These are phyloP conservation scores for Thereva unica DNA, from an alignment of 2,888 invertebrate species.

Conservation along the genomic window DNA sequence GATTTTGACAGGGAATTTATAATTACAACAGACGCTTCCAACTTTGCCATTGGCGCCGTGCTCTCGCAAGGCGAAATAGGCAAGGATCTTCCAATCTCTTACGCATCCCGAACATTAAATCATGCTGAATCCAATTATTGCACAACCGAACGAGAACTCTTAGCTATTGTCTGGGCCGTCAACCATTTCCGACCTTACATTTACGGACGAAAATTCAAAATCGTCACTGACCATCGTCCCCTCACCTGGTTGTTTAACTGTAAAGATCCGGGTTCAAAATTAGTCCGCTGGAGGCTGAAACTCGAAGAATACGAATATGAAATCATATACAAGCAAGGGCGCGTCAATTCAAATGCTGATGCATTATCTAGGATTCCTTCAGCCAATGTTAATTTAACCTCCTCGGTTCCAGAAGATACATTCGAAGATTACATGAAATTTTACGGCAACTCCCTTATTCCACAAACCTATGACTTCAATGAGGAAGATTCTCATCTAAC, in stretches of 20 bases:
- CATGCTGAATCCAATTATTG: slow-evolving; percentile 44
- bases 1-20: slow-evolving; percentile 11
- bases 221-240: slow-evolving; percentile 1
- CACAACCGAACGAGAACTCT: slow-evolving; percentile 43
- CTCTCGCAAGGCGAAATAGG: slow-evolving; percentile 12
- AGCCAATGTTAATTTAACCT: slow-evolving; percentile 2
- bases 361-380: slow-evolving; percentile 43
- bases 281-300: slow-evolving; percentile 7
- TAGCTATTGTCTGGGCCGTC: not conserved
- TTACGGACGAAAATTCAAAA: slow-evolving; percentile 6
- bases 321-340: slow-evolving; percentile 43
- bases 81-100: not conserved
- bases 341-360: slow-evolving; percentile 47
- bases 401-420: not conserved
- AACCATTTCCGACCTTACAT: slow-evolving; percentile 47
- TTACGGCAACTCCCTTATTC: slow-evolving; percentile 13
- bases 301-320: slow-evolving; percentile 4
- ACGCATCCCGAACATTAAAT: not conserved
- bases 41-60: slow-evolving; percentile 3
- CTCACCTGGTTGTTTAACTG: slow-evolving; percentile 7
- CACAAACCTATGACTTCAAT: not conserved
- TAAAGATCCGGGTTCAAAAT: slow-evolving; percentile 1
- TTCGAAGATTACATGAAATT: slow-evolving; percentile 27
- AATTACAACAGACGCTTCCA: slow-evolving; percentile 1
- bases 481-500: slow-evolving; percentile 8